Percentiles rank a stretch among this genome's conserved stretches.
These are phyloP conservation scores for Xiphias gladius DNA, from an alignment of 2,113 vertebrate species.

Conservation along the genomic window DNA sequence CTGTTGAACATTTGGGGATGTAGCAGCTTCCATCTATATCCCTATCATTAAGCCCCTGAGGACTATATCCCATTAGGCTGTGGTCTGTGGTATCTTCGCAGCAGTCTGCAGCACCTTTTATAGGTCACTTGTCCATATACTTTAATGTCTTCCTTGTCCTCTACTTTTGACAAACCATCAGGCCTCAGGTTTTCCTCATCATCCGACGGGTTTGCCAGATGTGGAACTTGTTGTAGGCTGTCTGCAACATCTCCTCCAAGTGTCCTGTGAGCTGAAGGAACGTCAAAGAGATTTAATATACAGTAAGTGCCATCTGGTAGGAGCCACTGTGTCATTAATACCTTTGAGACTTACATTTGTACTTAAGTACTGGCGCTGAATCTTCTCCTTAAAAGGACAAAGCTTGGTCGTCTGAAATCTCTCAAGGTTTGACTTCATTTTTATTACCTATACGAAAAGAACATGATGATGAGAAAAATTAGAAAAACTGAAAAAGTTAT, in stretches of 20 bases:
- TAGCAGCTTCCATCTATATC: slow-evolving; percentile 64
- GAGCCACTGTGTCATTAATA: background rate
- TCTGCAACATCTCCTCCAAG: slow-evolving; percentile 98
- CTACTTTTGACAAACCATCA: slow-evolving; percentile 25
- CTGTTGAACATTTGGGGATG: slow-evolving; percentile 62
- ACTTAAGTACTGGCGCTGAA: slow-evolving; percentile 96
- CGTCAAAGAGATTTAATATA: slow-evolving; percentile 1
- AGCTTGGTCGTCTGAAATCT: slow-evolving; percentile 97
- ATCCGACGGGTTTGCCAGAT: slow-evolving; percentile 96
- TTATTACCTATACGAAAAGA: slow-evolving; percentile 86
- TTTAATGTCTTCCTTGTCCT: slow-evolving; percentile 49
- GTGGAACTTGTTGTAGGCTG: slow-evolving; percentile 96
- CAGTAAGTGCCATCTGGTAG: background rate
- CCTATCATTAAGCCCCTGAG: slow-evolving; percentile 51
- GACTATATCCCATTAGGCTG: slow-evolving; percentile 53
- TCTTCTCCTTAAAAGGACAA: slow-evolving; percentile 96
- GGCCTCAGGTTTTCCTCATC: slow-evolving; percentile 96
- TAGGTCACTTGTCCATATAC: slow-evolving; percentile 51
- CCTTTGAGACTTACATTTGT: slow-evolving; percentile 90
- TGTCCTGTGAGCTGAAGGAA: slow-evolving; percentile 91
- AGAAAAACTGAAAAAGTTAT: background rate
- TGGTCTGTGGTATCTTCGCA: slow-evolving; percentile 57
- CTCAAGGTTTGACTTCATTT: slow-evolving; percentile 97
- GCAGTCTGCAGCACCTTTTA: slow-evolving; percentile 56
- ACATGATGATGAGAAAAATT: background rate